Evolutionary conservation across 1,140 invertebrate genomes (phyloP).

Genomic region (Nasonia vitripennis): DNA sequence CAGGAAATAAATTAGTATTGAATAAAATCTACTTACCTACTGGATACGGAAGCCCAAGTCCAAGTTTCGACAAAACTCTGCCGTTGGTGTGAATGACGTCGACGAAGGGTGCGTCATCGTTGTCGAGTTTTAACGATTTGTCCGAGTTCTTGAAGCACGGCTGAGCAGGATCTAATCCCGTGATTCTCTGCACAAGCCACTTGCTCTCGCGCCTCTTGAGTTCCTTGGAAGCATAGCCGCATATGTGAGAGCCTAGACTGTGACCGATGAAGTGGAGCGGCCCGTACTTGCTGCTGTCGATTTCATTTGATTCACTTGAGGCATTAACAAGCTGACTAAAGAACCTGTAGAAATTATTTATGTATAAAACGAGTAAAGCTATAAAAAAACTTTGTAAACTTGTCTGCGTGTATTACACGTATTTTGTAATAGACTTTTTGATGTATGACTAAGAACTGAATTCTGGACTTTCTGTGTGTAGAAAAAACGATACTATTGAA

Average conservation of each 20-base stretch:
- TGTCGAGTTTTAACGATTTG: slow-evolving; percentile 73
- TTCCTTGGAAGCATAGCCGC: slow-evolving; percentile 16
- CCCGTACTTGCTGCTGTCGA: not conserved
- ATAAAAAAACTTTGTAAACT: not conserved
- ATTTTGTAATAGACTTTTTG: slow-evolving; percentile 1
- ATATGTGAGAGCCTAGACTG: slow-evolving; percentile 38
- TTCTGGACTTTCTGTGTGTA: no score
- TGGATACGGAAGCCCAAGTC: slow-evolving; percentile 22
- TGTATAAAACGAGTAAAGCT: not conserved
- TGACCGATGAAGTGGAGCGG: slow-evolving; percentile 23
- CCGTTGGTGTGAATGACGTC: slow-evolving; percentile 81
- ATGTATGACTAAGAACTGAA: not conserved
- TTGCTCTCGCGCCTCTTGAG: not conserved
- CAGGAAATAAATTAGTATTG: not conserved
- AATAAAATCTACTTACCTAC: not conserved
- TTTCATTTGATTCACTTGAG: not conserved
- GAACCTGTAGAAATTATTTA: slow-evolving; percentile 2
- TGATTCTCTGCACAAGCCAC: slow-evolving; percentile 65
- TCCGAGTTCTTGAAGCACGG: slow-evolving; percentile 77
- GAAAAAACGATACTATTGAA: not conserved
- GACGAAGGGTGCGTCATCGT: slow-evolving; percentile 78
- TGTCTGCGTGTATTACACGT: not conserved
- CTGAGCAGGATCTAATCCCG: slow-evolving; percentile 80
- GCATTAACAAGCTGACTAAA: not conserved
- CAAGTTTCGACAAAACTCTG: not conserved